phyloP scores from a whole-genome alignment of 2,888 invertebrate genomes.

The Myathropa florea region DNA sequence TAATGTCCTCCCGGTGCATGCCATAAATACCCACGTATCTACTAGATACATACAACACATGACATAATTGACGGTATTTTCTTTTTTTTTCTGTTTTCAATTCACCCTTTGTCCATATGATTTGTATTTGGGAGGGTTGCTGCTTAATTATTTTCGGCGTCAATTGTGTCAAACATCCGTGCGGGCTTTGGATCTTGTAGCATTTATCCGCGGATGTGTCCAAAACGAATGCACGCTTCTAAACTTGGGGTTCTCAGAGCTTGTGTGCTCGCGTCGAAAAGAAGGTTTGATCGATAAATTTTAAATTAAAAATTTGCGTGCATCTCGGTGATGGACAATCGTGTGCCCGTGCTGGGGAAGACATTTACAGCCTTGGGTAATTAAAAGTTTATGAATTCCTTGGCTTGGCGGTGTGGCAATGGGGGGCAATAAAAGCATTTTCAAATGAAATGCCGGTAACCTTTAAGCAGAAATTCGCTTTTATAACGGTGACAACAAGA shows the following conservation, averaged over 20 bases:
- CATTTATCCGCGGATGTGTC: not conserved
- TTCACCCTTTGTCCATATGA: not conserved
- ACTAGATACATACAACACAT: not conserved
- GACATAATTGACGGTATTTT: conserved; percentile 13
- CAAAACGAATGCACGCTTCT: not conserved
- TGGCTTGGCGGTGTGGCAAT: not conserved
- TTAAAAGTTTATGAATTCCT: conserved; percentile 47
- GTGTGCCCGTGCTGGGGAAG: conserved; percentile 19
- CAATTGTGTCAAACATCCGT: not conserved
- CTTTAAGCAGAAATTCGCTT: not conserved
- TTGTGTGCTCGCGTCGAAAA: not conserved
- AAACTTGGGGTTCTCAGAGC: not conserved
- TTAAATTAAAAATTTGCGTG: conserved; percentile 68
- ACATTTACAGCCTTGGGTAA: conserved; percentile 33
- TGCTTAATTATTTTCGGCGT: not conserved
- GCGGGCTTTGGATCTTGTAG: not conserved
- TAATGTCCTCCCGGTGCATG: conserved; percentile 58
- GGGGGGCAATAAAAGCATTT: not conserved
- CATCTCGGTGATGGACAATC: conserved; percentile 61
- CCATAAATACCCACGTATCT: conserved; percentile 7
- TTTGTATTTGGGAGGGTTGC: not conserved
- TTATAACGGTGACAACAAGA: not conserved
- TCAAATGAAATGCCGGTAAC: not conserved
- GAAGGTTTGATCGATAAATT: conserved; percentile 66
- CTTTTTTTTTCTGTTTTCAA: conserved; percentile 3